Evolutionary conservation across 2,888 invertebrate species (phyloP), one percentile per base, ranked within the genome.

Genomic region (Xestoiulus laeticollis): DNA sequence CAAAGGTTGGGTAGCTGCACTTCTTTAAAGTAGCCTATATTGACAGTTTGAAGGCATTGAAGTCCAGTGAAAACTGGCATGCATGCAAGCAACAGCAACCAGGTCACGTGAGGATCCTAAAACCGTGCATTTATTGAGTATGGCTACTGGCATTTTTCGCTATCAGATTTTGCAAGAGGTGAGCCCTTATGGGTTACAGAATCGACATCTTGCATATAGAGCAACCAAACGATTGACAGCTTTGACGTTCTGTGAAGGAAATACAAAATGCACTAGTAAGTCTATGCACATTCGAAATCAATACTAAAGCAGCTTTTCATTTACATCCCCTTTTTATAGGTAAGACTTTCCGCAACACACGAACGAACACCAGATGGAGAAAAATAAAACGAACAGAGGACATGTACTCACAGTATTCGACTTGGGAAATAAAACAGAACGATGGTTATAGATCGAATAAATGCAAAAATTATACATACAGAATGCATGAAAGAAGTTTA

Each of bases 171-270:
- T 26, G 26, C 68, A 22, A 26, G 26, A 22, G 26, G 68, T 26
- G 68, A 68, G 26, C 26, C 68, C 68, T 68, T 10, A 68, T 12
- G 68, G 68, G 68, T 68, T 68, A 68, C 68, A 68, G 68, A 68
- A 68, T 26, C 68, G 68, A 68, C 68, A 68, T 68, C 22, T 68
- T 68, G 68, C 68, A 68, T 68, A 12, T 68, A 68, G 68, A 68
- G 26, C 26, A 12, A 68, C 12, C 68, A 12, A 68, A 26, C 68
- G 68, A 68, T 68, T 68, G 68, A 68, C 68, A 68, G 68, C 26
- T 68, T 68, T 68, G 26, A 12, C 22, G 26, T 10, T 68, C 68
- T 26, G 16, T 53, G 53, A 53, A n/a, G 53, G 68, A 68, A 68
- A 68, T 22, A 22, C 26, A 22, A 68, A 68, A 68, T 68, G 68